phyloP scores from a whole-genome alignment of 2,113 vertebrate species.

The Prinia subflava region DNA sequence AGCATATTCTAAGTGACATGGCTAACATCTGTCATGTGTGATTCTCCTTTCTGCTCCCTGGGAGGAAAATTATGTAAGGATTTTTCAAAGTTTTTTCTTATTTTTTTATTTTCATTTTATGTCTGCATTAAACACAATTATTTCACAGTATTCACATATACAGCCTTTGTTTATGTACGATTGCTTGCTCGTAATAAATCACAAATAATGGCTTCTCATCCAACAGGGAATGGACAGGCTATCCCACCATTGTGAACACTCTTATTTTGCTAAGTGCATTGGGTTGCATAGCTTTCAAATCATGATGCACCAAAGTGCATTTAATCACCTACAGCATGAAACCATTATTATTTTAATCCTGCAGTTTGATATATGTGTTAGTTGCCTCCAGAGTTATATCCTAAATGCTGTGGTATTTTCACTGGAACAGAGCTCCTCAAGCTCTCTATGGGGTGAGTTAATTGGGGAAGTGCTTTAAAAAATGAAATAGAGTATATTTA shows the following conservation, averaged over 20 bases:
- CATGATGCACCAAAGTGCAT: slow-evolving; percentile 16
- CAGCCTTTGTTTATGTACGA: slow-evolving; percentile 45
- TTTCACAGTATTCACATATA: slow-evolving; percentile 20
- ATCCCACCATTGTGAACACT: neutral
- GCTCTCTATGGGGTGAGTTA: slow-evolving; percentile 50
- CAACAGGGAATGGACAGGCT: slow-evolving; percentile 52
- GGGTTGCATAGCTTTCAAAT: slow-evolving; percentile 30
- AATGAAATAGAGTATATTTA: neutral
- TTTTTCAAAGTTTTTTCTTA: slow-evolving; percentile 42
- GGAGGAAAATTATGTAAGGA: slow-evolving; percentile 72
- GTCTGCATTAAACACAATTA: slow-evolving; percentile 44
- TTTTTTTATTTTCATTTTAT: slow-evolving; percentile 37
- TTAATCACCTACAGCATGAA: slow-evolving; percentile 53
- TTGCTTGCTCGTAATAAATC: slow-evolving; percentile 54
- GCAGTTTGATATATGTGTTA: slow-evolving; percentile 35
- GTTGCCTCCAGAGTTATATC: slow-evolving; percentile 19
- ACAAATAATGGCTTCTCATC: slow-evolving; percentile 51
- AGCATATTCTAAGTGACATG: slow-evolving; percentile 61
- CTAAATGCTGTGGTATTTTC: slow-evolving; percentile 49
- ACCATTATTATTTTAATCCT: slow-evolving; percentile 45
- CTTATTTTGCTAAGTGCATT: slow-evolving; percentile 23
- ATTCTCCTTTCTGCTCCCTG: slow-evolving; percentile 71
- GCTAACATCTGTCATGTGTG: slow-evolving; percentile 68
- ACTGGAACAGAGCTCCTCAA: slow-evolving; percentile 35
- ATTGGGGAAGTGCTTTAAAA: slow-evolving; percentile 31